Evolutionary conservation across 2,888 invertebrate species (phyloP).

Genomic region (Callyntrura sp.): DNA sequence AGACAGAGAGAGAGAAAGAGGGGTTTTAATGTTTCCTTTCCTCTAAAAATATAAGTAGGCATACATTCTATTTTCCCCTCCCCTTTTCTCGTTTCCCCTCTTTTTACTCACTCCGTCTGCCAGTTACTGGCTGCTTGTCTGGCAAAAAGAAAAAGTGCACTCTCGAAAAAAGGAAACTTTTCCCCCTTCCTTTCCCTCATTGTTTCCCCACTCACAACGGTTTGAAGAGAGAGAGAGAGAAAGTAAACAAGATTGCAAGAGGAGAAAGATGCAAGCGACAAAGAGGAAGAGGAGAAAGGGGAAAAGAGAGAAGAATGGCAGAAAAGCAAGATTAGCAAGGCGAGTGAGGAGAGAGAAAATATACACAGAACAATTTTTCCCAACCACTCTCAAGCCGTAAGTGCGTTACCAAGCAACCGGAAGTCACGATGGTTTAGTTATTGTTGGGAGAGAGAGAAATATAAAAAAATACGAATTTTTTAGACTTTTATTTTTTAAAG

Average conservation of each 20-base stretch:
- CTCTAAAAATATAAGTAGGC: neutral
- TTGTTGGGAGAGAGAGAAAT: no score
- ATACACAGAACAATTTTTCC: neutral
- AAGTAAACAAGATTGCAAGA: neutral
- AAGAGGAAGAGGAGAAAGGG: constrained; percentile 2
- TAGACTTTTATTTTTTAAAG: no score
- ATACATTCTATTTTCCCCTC: constrained; percentile 19
- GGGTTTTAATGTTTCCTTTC: neutral
- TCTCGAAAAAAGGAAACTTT: constrained; percentile 57
- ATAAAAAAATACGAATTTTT: no score
- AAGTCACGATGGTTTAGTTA: no score
- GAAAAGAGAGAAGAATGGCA: neutral
- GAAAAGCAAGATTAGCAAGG: constrained; percentile 9
- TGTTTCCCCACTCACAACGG: constrained; percentile 33
- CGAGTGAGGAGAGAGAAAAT: no score
- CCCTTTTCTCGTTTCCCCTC: constrained; percentile 4
- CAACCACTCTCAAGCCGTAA: neutral
- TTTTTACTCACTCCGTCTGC: no score
- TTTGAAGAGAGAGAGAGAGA: constrained; percentile 25
- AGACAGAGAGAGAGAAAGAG: neutral
- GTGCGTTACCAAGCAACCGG: no score
- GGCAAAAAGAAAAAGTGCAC: constrained; percentile 49
- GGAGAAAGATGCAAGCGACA: neutral
- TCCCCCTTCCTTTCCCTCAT: constrained; percentile 30
- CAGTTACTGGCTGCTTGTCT: neutral